phyloP scores from a whole-genome alignment of 2,113 vertebrate species.

The Sapajus apella region DNA sequence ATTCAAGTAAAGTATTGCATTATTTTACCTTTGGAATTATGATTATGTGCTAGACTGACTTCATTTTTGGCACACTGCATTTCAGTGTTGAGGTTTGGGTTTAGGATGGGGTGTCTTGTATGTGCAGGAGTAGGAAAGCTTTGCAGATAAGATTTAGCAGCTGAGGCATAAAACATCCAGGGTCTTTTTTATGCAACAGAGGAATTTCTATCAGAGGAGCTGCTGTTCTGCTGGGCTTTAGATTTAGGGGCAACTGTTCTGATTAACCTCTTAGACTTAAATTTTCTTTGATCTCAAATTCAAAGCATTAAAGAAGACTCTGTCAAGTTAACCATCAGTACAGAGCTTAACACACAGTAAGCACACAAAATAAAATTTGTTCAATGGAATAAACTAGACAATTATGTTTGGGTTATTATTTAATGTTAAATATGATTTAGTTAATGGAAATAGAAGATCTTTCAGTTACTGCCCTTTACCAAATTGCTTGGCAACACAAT shows the following conservation, averaged over 20 bases:
- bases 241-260: slow-evolving; percentile 36
- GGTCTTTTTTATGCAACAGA: background rate
- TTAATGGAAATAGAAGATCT: slow-evolving; percentile 59
- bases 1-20: slow-evolving; percentile 62
- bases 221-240: background rate
- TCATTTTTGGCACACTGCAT: slow-evolving; percentile 40
- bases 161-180: background rate
- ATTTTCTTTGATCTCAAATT: slow-evolving; percentile 16
- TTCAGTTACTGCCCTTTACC: slow-evolving; percentile 45
- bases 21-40: slow-evolving; percentile 48
- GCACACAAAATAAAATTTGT: background rate
- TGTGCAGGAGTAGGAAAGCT: background rate
- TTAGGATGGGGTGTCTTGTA: background rate
- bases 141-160: slow-evolving; percentile 7
- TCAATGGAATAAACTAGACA: background rate
- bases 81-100: slow-evolving; percentile 18
- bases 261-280: slow-evolving; percentile 40
- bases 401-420: slow-evolving; percentile 26
- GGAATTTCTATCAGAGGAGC: slow-evolving; percentile 8
- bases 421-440: slow-evolving; percentile 58
- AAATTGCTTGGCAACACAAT: slow-evolving; percentile 63
- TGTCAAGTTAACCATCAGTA: background rate
- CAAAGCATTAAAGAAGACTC: background rate
- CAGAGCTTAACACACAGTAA: background rate
- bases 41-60: background rate